Evolutionary conservation across 2,113 vertebrate species (phyloP).

Genomic region (Jaculus jaculus): DNA sequence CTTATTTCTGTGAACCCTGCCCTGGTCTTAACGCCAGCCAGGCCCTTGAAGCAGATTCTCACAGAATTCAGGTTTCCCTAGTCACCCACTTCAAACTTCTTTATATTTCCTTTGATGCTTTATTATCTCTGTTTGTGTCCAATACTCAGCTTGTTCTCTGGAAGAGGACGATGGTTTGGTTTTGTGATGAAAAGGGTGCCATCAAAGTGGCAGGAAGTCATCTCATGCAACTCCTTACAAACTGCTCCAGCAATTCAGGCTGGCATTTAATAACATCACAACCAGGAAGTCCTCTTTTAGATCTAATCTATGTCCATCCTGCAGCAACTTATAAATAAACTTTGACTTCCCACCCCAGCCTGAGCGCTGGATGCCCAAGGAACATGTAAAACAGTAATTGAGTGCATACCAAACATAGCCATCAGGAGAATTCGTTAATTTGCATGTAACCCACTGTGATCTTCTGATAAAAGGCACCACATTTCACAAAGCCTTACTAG

Average conservation of each 20-base stretch:
- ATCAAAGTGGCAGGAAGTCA: constrained; percentile 31
- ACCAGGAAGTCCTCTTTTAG: constrained; percentile 64
- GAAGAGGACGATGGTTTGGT: neutral
- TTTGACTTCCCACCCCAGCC: constrained; percentile 35
- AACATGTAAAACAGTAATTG: constrained; percentile 57
- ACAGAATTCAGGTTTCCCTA: constrained; percentile 2
- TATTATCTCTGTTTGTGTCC: neutral
- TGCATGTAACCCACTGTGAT: constrained; percentile 34
- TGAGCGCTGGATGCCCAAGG: neutral
- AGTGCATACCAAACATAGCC: neutral
- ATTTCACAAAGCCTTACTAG: neutral
- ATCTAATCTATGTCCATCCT: constrained; percentile 63
- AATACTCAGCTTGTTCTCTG: neutral
- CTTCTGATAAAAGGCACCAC: constrained; percentile 50
- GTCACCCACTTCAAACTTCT: neutral
- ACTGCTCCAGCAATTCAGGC: constrained; percentile 5
- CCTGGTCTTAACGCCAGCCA: neutral
- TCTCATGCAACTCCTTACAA: constrained; percentile 48
- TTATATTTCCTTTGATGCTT: constrained; percentile 39
- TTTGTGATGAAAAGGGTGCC: neutral
- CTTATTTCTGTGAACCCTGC: neutral
- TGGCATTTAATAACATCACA: constrained; percentile 51
- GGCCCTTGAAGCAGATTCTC: neutral
- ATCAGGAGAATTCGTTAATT: neutral
- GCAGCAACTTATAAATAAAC: constrained; percentile 66